Evolutionary conservation across 2,888 invertebrate genomes (phyloP), one percentile per base, ranked within the genome.

Genomic region (Polyploca ridens): DNA sequence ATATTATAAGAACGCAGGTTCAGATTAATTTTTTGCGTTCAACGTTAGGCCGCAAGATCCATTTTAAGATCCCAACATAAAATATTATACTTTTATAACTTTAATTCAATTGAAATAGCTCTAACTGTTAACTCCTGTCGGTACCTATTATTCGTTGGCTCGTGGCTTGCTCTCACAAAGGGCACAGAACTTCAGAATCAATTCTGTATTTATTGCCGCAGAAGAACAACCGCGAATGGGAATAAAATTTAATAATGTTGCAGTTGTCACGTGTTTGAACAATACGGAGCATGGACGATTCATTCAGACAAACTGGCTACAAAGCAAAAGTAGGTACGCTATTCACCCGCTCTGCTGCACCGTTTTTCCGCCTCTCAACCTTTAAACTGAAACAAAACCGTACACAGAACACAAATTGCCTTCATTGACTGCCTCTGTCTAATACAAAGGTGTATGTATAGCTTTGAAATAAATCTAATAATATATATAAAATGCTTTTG

Each of bases 351-450:
- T 87, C 79, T 81, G 79, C 74, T 88, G 88, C 88, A 83, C 83
- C 81, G 82, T 83, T 88, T 88, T 89, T 88, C 84, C 87, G 79
- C 85, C 85, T 81, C 83, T 85, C 86, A 84, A 86, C 85, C 85
- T 89, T 90, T 88, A 84, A 89, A 90, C 86, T 87, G 86, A 88
- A 90, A 90, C 86, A 87, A 90, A 89, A 88, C 86, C 81, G 82
- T 78, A 85, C 77, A 81, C 79, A 76, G 74, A 75, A 70, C 73
- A 74, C 75, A 79, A 84, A 82, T 82, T 83, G 79, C 75, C 72
- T 76, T 76, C 79, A 60, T 38, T 16, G 35, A 10, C 16, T 60
- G 19, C 10, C 16, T 41, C 35, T 41, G 13, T 41, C 16, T 41
- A 27, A 44, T 19, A 61, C 27, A 61, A 41, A 41, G 8, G 16